phyloP scores from a whole-genome alignment of 2,888 invertebrate species.

The Drosophila recens region DNA sequence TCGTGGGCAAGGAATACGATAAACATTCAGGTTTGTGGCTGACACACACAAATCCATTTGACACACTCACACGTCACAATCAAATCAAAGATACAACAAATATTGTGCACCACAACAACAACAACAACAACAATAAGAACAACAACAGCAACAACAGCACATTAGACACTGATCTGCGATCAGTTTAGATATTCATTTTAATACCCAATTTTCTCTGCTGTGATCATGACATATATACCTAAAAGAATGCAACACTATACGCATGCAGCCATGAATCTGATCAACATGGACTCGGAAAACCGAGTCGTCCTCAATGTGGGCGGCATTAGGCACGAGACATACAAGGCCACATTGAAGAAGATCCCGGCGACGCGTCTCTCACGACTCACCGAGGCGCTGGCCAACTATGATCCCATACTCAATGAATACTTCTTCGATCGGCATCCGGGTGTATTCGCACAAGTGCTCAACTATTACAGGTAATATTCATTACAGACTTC shows the following conservation, averaged over 20 bases:
- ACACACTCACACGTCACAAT: conserved; percentile 20
- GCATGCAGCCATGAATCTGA: conserved; percentile 91
- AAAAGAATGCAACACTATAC: conserved; percentile 80
- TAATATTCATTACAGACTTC: conserved; percentile 75
- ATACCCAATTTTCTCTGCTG: conserved; percentile 14
- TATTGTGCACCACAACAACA: conserved; percentile 21
- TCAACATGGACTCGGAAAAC: conserved; percentile 98
- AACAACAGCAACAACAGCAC: conserved; percentile 1
- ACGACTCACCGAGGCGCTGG: conserved; percentile 97
- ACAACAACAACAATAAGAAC: conserved; percentile 13
- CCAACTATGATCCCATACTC: conserved; percentile 99
- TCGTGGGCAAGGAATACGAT: conserved; percentile 63
- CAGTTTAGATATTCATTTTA: conserved; percentile 12
- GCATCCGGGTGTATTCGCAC: conserved; percentile 98
- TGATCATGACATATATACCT: conserved; percentile 80
- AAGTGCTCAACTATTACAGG: conserved; percentile 98
- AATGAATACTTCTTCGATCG: conserved; percentile 99
- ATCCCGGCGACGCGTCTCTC: conserved; percentile 98
- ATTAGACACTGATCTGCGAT: conserved; percentile 9
- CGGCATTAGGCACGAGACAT: conserved; percentile 98
- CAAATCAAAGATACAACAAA: conserved; percentile 14
- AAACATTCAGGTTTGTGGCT: conserved; percentile 62
- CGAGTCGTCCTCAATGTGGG: conserved; percentile 99
- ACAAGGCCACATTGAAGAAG: conserved; percentile 98
- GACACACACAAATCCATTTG: conserved; percentile 15